These are phyloP conservation scores for Mythimna loreyi DNA, from an alignment of 2,888 invertebrate genomes.

Conservation along the genomic window DNA sequence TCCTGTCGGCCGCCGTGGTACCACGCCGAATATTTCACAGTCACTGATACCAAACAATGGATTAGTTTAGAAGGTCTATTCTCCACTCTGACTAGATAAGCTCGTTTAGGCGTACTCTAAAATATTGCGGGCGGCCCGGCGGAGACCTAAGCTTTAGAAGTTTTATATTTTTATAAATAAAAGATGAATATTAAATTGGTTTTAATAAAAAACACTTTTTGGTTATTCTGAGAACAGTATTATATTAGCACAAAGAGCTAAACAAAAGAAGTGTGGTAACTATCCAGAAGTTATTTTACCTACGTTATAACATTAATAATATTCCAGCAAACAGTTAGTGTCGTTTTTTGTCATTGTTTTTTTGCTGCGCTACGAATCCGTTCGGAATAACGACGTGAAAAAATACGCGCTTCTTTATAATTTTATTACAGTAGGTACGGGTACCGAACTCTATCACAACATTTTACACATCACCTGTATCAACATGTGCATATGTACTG, in stretches of 20 bases:
- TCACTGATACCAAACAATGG: constrained; percentile 1
- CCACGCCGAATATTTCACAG: constrained; percentile 31
- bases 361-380: constrained; percentile 10
- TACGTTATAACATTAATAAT: background rate
- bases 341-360: constrained; percentile 10
- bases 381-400: constrained; percentile 44
- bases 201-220: too few species aligned
- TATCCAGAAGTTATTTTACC: too few species aligned
- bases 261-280: too few species aligned
- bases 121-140: background rate
- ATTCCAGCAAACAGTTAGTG: background rate
- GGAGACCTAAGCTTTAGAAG: too few species aligned
- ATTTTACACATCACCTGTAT: background rate
- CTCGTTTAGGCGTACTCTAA: background rate
- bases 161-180: too few species aligned
- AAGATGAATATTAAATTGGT: too few species aligned
- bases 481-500: background rate
- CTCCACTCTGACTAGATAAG: background rate
- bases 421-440: constrained; percentile 13
- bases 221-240: too few species aligned
- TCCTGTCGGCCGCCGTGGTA: constrained; percentile 14
- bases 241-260: too few species aligned
- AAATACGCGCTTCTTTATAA: constrained; percentile 37
- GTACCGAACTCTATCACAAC: background rate
- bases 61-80: background rate